Percentiles rank a stretch among this genome's conserved stretches.
phyloP scores from a whole-genome alignment of 2,888 invertebrate species.

The Diadegma fenestrale region DNA sequence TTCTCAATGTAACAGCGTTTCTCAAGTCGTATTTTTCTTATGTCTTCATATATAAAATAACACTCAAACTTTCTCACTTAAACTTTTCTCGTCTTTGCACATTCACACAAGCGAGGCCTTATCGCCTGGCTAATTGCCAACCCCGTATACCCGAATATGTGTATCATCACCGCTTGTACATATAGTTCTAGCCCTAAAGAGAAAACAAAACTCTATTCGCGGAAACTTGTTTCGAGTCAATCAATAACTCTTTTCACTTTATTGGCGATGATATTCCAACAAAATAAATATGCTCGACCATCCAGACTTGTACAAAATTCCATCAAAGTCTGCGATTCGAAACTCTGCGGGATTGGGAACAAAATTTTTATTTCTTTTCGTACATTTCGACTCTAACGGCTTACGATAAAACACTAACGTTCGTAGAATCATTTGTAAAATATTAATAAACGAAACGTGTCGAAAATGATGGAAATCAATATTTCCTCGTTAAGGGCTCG shows the following conservation, averaged over 20 bases:
- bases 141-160: constrained; percentile 77
- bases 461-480: constrained; percentile 8
- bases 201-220: constrained; percentile 7
- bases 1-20: constrained; percentile 54
- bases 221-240: not conserved
- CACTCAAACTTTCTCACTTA: constrained; percentile 39
- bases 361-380: constrained; percentile 7
- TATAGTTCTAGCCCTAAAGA: constrained; percentile 4
- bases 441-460: not conserved
- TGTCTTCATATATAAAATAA: constrained; percentile 65
- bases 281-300: constrained; percentile 54
- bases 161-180: constrained; percentile 72
- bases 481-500: not conserved
- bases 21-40: constrained; percentile 65
- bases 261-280: constrained; percentile 46
- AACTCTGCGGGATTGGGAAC: constrained; percentile 23
- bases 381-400: not conserved
- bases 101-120: constrained; percentile 64
- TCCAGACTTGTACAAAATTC: constrained; percentile 58
- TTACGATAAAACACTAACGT: not conserved
- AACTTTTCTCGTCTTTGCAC: constrained; percentile 57
- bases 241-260: not conserved
- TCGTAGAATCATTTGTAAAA: not conserved
- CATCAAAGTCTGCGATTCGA: constrained; percentile 31
- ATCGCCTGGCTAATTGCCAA: constrained; percentile 65